These are phyloP conservation scores for Drosophila phalerata DNA, from an alignment of 2,888 invertebrate genomes.

Conservation along the genomic window DNA sequence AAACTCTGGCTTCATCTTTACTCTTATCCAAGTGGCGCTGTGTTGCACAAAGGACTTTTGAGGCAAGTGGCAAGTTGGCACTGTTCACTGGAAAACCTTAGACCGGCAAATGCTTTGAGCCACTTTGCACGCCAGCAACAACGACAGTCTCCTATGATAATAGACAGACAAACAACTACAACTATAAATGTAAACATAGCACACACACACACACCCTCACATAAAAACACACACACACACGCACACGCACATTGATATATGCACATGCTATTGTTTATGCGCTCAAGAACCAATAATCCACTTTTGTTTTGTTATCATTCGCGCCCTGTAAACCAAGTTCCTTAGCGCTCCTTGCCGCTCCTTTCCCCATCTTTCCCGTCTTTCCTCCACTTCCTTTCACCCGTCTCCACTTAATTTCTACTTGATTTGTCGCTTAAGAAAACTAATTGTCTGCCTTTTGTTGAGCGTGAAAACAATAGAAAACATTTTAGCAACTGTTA, in stretches of 20 bases:
- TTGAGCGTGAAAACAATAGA: conserved; percentile 81
- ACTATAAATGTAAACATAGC: conserved; percentile 9
- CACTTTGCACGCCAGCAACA: conserved; percentile 3
- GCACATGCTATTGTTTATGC: conserved; percentile 68
- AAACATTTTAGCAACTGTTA: conserved; percentile 80
- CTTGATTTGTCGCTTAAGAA: conserved; percentile 83
- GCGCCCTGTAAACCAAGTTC: conserved; percentile 43
- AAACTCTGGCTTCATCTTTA: neutral
- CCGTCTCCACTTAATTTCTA: conserved; percentile 78
- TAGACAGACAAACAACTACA: conserved; percentile 14
- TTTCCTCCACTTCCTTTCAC: conserved; percentile 29
- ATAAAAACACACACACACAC: conserved; percentile 3
- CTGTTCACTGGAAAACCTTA: neutral
- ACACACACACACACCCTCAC: neutral
- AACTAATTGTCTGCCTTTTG: conserved; percentile 83
- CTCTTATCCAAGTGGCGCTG: conserved; percentile 6
- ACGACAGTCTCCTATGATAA: conserved; percentile 7
- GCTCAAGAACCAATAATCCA: conserved; percentile 81
- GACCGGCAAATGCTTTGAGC: conserved; percentile 13
- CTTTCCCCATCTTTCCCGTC: neutral
- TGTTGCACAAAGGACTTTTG: conserved; percentile 9
- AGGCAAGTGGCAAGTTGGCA: conserved; percentile 9
- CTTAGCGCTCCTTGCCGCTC: neutral
- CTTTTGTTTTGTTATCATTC: conserved; percentile 78
- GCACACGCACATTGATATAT: conserved; percentile 8